These are phyloP conservation scores for Oscheius onirici DNA, from an alignment of 2,888 invertebrate genomes.

Conservation along the genomic window DNA sequence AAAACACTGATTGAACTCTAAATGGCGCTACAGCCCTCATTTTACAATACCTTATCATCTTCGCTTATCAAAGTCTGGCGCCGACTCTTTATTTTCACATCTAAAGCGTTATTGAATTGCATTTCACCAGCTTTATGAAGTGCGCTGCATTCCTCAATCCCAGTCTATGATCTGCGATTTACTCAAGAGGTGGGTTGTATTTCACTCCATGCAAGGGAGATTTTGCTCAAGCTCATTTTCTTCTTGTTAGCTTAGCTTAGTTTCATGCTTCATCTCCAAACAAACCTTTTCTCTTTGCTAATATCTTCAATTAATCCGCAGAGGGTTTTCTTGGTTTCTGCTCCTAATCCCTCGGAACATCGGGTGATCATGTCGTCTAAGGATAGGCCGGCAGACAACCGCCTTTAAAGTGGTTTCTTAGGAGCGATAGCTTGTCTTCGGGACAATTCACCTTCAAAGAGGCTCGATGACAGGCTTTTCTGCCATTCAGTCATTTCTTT, in stretches of 20 bases:
- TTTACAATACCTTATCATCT: constrained; percentile 24
- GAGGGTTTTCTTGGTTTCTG: not conserved
- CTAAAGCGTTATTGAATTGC: constrained; percentile 10
- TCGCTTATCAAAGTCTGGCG: constrained; percentile 19
- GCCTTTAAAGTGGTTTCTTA: constrained; percentile 12
- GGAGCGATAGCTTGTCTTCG: constrained; percentile 22
- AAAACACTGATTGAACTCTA: too few relatives aligned
- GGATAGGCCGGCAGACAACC: constrained; percentile 14
- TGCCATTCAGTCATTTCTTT: not conserved
- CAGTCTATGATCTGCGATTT: constrained; percentile 21
- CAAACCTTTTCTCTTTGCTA: not conserved
- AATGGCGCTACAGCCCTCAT: not conserved
- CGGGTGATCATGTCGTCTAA: not conserved
- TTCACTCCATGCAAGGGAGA: not conserved
- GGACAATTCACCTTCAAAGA: constrained; percentile 9
- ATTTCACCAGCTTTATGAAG: constrained; percentile 22
- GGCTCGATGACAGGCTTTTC: constrained; percentile 1
- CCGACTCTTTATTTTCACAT: constrained; percentile 25
- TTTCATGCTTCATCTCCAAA: not conserved
- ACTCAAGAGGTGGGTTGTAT: constrained; percentile 26
- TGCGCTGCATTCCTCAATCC: constrained; percentile 3
- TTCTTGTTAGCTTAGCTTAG: not conserved
- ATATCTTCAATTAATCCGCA: not conserved
- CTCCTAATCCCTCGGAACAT: constrained; percentile 3
- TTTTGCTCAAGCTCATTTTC: not conserved